Percentiles rank a stretch among this genome's conserved stretches.
Evolutionary conservation across 2,113 vertebrate species (phyloP).

Genomic region (Acrocephalus arundinaceus): DNA sequence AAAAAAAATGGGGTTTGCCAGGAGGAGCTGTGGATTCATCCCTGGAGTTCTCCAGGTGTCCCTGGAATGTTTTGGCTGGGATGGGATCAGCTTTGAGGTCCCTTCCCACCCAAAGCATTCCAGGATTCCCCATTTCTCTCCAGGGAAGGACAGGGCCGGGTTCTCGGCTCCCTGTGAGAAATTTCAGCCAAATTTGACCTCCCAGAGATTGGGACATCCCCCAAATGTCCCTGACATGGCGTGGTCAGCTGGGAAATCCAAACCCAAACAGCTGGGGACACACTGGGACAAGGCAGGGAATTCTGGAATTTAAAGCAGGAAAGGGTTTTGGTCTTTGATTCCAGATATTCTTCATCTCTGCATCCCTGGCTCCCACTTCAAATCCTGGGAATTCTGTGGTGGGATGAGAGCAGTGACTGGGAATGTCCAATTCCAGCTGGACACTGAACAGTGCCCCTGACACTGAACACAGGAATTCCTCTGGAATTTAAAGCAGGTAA

Average conservation of each 20-base stretch:
- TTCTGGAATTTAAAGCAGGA: background rate
- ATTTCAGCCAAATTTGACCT: accelerated
- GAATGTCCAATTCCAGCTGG: accelerated
- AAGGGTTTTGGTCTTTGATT: background rate
- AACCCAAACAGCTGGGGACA: background rate
- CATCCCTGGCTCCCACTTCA: too few relatives aligned
- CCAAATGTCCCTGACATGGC: accelerated
- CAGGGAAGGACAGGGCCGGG: background rate
- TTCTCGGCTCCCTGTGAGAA: background rate
- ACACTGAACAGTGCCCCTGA: background rate
- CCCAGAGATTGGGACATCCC: background rate
- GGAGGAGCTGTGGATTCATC: background rate
- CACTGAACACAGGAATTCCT: too few relatives aligned
- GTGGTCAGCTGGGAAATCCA: background rate
- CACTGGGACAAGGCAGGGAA: background rate
- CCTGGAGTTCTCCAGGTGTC: background rate
- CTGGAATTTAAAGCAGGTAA: background rate
- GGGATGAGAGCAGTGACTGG: background rate
- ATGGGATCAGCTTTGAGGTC: background rate
- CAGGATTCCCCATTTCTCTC: background rate
- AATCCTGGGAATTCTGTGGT: background rate
- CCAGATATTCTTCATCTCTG: background rate
- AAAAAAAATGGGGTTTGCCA: background rate
- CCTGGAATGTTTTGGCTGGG: background rate
- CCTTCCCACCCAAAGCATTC: background rate